phyloP scores from a whole-genome alignment of 2,888 invertebrate genomes.

The Andrena flavipes region DNA sequence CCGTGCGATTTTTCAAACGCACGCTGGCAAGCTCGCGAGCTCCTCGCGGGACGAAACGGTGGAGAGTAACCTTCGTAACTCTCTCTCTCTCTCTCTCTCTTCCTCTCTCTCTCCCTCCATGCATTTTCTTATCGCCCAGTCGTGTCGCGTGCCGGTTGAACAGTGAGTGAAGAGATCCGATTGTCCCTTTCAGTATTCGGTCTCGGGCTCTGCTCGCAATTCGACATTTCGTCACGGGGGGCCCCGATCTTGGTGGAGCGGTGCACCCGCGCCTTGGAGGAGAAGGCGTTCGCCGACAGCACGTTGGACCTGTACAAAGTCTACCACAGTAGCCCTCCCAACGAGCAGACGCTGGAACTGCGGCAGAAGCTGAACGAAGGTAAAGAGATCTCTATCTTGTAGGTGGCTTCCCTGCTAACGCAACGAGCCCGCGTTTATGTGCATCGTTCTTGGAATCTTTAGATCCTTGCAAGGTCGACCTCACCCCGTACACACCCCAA shows the following conservation, averaged over 20 bases:
- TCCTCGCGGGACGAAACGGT: neutral
- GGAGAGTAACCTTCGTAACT: constrained; percentile 33
- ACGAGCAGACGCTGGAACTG: constrained; percentile 87
- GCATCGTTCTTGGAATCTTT: constrained; percentile 40
- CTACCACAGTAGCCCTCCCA: constrained; percentile 88
- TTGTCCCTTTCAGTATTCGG: constrained; percentile 86
- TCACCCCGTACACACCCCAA: constrained; percentile 85
- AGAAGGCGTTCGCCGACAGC: constrained; percentile 85
- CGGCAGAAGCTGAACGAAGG: constrained; percentile 86
- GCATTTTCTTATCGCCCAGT: neutral
- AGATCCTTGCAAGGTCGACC: constrained; percentile 85
- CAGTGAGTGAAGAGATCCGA: neutral
- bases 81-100: neutral
- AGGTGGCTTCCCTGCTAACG: neutral
- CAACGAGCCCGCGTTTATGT: neutral
- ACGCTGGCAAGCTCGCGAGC: constrained; percentile 10
- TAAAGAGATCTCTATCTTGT: constrained; percentile 51
- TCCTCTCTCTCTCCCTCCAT: neutral
- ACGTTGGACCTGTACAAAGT: constrained; percentile 88
- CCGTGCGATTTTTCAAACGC: constrained; percentile 21
- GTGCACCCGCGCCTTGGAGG: constrained; percentile 88
- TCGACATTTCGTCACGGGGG: constrained; percentile 86
- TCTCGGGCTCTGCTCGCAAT: constrained; percentile 88
- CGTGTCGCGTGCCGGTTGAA: neutral
- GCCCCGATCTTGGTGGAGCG: constrained; percentile 88